Conservation (phyloP, 2,888 invertebrate genomes). For the Octodonta nipae region DNA sequence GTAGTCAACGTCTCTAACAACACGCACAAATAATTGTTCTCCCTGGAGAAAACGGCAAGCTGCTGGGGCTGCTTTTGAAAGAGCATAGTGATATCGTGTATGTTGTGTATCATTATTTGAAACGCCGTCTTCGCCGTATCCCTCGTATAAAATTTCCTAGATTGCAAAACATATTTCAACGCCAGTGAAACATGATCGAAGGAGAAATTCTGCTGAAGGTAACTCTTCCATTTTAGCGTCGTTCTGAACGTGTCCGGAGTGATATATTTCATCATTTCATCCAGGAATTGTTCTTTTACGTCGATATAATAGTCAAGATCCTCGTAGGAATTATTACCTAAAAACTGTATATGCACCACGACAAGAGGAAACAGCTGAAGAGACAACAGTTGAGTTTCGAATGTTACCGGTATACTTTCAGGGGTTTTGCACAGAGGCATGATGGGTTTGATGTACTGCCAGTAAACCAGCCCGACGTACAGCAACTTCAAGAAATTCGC, state of each 20-base stretch:
- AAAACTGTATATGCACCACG: constrained; percentile 8
- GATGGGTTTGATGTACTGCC: constrained; percentile 25
- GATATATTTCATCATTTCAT: constrained; percentile 47
- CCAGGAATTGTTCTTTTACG: constrained; percentile 45
- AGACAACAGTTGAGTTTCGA: constrained; percentile 48
- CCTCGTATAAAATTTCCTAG: constrained; percentile 43
- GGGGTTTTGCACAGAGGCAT: constrained; percentile 13
- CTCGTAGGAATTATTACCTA: constrained; percentile 10
- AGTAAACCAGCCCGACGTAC: constrained; percentile 31
- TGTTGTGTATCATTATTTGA: constrained; percentile 47
- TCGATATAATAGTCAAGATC: constrained; percentile 33
- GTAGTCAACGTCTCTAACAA: constrained; percentile 51
- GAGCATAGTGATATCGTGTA: constrained; percentile 40
- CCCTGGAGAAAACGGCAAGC: constrained; percentile 17
- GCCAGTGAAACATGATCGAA: constrained; percentile 40
- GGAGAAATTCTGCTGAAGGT: constrained; percentile 32
- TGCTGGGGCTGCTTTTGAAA: constrained; percentile 20
- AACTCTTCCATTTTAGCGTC: constrained; percentile 27
- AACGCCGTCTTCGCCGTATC: constrained; percentile 51
- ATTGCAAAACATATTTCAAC: constrained; percentile 44
- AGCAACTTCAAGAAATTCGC: constrained; percentile 31
- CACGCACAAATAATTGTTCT: constrained; percentile 40
- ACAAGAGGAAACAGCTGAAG: constrained; percentile 51
- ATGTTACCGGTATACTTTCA: constrained; percentile 11
- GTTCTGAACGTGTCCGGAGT: constrained; percentile 47